These are phyloP conservation scores for Apis laboriosa DNA, from an alignment of 1,140 invertebrate species.

Conservation along the genomic window DNA sequence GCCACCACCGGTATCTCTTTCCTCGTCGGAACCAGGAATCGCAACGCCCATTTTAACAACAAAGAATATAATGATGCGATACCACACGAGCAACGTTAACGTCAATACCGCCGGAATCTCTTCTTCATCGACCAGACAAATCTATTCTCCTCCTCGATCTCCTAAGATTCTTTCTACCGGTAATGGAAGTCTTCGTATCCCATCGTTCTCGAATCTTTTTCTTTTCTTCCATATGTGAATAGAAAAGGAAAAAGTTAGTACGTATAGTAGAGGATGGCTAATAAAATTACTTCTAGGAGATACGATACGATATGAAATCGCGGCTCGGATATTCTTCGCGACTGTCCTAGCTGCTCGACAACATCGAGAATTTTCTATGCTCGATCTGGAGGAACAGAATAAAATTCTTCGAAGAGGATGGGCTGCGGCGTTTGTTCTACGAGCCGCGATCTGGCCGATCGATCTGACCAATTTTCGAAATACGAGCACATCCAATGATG, in stretches of 20 bases:
- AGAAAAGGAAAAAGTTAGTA: not conserved
- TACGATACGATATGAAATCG: constrained; percentile 78
- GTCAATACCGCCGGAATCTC: not conserved
- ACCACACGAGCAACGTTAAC: not conserved
- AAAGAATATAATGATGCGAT: constrained; percentile 4
- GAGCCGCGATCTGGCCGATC: constrained; percentile 83
- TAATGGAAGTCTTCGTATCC: not conserved
- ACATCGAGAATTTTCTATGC: constrained; percentile 80
- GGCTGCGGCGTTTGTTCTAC: constrained; percentile 83
- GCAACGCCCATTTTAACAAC: constrained; percentile 14
- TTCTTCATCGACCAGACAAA: not conserved
- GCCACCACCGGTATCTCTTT: not conserved
- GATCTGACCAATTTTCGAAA: constrained; percentile 76
- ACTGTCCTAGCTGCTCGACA: constrained; percentile 81
- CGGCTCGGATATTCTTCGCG: constrained; percentile 82
- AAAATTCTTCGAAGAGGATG: constrained; percentile 82
- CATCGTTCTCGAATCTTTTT: too few species aligned
- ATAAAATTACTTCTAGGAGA: constrained; percentile 53
- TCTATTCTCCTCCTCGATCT: not conserved
- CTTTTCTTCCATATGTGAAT: not conserved
- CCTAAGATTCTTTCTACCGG: not conserved
- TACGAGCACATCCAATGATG: constrained; percentile 5
- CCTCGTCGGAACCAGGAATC: not conserved
- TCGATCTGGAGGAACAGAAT: constrained; percentile 81
- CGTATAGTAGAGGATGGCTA: not conserved